A percentile compares a stretch with the other conserved stretches of the same genome.
Conservation (phyloP, 2,888 invertebrate species). For the Prosapia bicincta region DNA sequence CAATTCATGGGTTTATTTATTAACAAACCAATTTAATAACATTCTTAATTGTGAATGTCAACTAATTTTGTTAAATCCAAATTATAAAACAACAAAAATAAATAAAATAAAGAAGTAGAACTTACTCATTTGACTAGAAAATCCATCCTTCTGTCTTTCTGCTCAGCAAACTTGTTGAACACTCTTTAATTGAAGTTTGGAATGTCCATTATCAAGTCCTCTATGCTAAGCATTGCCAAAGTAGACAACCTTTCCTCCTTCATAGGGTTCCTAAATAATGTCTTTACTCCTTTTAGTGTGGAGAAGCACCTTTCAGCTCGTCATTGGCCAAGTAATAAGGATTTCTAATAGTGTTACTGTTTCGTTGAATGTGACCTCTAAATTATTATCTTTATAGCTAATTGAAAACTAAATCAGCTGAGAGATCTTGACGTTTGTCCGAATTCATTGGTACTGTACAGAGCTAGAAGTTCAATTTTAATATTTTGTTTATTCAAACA, state of each 20-base stretch:
- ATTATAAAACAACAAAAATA: too few species aligned
- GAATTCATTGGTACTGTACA: neutral
- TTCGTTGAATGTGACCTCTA: neutral
- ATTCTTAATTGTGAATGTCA: too few species aligned
- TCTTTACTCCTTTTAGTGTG: constrained; percentile 27
- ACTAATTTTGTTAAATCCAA: too few species aligned
- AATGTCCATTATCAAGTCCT: neutral
- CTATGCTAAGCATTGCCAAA: neutral
- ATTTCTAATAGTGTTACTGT: neutral
- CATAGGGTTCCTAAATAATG: neutral
- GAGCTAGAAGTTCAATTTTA: neutral
- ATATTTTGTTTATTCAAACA: neutral
- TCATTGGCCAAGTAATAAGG: neutral
- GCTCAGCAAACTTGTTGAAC: too few species aligned
- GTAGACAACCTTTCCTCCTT: neutral
- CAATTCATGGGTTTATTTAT: too few species aligned
- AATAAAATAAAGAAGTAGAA: too few species aligned
- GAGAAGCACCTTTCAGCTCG: constrained; percentile 37
- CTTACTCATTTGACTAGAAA: too few species aligned
- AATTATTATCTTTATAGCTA: neutral
- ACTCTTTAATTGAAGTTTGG: too few species aligned
- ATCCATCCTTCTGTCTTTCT: too few species aligned
- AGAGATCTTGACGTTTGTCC: neutral
- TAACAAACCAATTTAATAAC: too few species aligned
- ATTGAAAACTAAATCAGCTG: neutral